These are phyloP conservation scores for Drosophila lacicola DNA, from an alignment of 2,888 invertebrate genomes.

Conservation along the genomic window DNA sequence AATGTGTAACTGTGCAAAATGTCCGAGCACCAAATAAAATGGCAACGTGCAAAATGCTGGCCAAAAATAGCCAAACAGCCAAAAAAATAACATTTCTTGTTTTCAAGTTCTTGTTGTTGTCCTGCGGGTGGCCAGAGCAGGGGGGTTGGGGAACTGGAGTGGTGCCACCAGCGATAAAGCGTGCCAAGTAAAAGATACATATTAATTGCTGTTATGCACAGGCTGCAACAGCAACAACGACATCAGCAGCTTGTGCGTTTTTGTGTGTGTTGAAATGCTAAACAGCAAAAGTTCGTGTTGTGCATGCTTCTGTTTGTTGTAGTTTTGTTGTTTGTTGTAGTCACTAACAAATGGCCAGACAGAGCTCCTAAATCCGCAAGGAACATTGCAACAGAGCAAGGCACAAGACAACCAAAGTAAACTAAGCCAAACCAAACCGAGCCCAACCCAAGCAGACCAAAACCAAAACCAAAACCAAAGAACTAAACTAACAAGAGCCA, in stretches of 20 bases:
- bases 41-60: conserved; percentile 64
- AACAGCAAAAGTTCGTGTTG: conserved; percentile 62
- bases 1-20: conserved; percentile 69
- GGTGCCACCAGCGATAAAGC: conserved; percentile 57
- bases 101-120: conserved; percentile 22
- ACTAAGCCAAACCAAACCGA: conserved; percentile 11
- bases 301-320: conserved; percentile 16
- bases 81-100: conserved; percentile 23
- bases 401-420: conserved; percentile 5
- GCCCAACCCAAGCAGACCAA: conserved; percentile 12
- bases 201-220: conserved; percentile 70
- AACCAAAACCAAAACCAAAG: conserved; percentile 39
- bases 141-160: not conserved
- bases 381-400: conserved; percentile 35
- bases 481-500: conserved; percentile 64
- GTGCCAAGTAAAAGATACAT: conserved; percentile 77
- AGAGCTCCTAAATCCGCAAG: conserved; percentile 45
- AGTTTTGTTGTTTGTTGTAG: conserved; percentile 23
- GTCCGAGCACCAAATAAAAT: conserved; percentile 65
- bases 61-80: conserved; percentile 22
- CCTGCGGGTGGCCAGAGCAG: not conserved
- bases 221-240: conserved; percentile 19
- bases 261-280: conserved; percentile 72
- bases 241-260: conserved; percentile 32
- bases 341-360: conserved; percentile 56